phyloP scores from a whole-genome alignment of 2,797 vertebrate species.

The Agapornis canus region DNA sequence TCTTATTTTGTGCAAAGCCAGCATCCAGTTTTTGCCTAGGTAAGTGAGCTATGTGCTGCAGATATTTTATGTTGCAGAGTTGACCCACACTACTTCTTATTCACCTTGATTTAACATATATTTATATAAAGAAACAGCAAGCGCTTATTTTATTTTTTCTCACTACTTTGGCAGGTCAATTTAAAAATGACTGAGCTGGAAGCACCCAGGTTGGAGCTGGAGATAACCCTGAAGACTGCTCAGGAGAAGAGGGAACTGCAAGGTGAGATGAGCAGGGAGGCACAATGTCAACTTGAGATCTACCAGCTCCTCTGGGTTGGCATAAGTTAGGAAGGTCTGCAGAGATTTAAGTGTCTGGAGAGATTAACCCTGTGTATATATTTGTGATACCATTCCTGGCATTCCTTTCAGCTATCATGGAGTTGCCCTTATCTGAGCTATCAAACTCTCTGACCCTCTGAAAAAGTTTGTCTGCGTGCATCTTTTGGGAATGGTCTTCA shows the following conservation, averaged over 20 bases:
- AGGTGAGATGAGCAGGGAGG: background rate
- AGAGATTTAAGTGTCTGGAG: background rate
- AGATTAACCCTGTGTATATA: background rate
- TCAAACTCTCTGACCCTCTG: background rate
- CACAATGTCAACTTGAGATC: background rate
- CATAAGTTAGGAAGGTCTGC: background rate
- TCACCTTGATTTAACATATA: background rate
- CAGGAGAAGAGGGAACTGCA: rapidly evolving
- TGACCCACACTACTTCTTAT: background rate
- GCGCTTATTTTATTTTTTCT: background rate
- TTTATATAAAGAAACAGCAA: background rate
- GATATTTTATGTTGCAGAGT: background rate
- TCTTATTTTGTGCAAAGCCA: background rate
- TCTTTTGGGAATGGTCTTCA: background rate
- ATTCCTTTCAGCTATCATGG: background rate
- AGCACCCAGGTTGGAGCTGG: background rate
- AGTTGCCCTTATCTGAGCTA: background rate
- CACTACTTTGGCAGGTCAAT: background rate
- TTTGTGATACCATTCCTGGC: background rate
- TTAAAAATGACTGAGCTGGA: background rate
- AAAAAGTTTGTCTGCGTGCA: background rate
- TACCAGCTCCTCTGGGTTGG: background rate
- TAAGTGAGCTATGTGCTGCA: background rate
- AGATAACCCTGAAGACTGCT: background rate
- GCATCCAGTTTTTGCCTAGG: background rate